These are phyloP conservation scores for Borostomias antarcticus DNA, from an alignment of 2,797 vertebrate species.

Conservation along the genomic window DNA sequence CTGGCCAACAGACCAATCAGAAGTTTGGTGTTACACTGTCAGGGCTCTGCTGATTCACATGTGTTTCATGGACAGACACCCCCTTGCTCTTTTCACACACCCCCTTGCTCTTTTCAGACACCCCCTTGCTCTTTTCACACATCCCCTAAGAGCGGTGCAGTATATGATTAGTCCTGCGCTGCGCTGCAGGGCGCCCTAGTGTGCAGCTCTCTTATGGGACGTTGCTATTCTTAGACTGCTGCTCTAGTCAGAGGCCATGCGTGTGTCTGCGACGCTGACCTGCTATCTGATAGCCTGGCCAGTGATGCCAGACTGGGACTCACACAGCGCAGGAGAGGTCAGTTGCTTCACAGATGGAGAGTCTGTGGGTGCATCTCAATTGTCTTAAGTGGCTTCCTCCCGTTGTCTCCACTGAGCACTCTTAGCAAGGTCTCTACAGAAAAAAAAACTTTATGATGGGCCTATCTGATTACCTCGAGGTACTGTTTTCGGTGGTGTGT, in stretches of 20 bases:
- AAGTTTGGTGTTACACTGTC: too few species aligned
- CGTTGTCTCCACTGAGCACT: neutral
- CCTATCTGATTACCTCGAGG: too few species aligned
- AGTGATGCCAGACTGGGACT: neutral
- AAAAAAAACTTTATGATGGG: neutral
- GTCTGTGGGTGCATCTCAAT: neutral
- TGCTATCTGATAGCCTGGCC: slow-evolving; percentile 32
- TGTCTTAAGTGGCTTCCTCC: neutral
- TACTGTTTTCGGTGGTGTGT: too few species aligned
- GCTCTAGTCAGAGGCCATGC: slow-evolving; percentile 28
- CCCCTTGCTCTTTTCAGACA: too few species aligned
- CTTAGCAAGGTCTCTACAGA: neutral
- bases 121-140: slow-evolving; percentile 48
- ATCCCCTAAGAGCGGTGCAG: too few species aligned
- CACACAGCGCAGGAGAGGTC: slow-evolving; percentile 10
- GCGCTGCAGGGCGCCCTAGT: neutral
- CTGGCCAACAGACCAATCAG: too few species aligned
- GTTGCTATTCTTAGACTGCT: slow-evolving; percentile 49
- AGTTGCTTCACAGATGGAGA: slow-evolving; percentile 15
- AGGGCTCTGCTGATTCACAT: too few species aligned
- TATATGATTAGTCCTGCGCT: slow-evolving; percentile 55
- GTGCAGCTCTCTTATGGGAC: neutral
- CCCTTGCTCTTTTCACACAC: too few species aligned
- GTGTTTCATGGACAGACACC: too few species aligned
- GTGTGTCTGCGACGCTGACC: slow-evolving; percentile 29